Evolutionary conservation across 2,888 invertebrate species (phyloP).

Genomic region (Eumacrocentrus americanus): DNA sequence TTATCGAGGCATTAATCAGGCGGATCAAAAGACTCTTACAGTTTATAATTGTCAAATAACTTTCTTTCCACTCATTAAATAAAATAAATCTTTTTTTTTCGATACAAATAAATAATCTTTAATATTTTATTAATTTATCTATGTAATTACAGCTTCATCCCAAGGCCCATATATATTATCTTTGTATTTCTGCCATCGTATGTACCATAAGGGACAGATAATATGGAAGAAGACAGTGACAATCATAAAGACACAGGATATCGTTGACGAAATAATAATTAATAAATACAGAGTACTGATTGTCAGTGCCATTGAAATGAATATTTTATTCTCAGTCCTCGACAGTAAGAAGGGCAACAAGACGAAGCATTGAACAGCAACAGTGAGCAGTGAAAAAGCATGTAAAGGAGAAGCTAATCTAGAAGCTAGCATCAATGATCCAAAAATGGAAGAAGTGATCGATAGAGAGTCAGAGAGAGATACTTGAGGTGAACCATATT

Average conservation of each 20-base stretch:
- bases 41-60: constrained; percentile 70
- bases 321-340: constrained; percentile 65
- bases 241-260: constrained; percentile 69
- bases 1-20: constrained; percentile 76
- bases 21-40: constrained; percentile 82
- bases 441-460: constrained; percentile 93
- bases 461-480: constrained; percentile 92
- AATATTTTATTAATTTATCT: neutral
- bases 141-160: constrained; percentile 83
- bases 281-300: constrained; percentile 65
- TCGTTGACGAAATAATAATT: constrained; percentile 64
- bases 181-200: constrained; percentile 78
- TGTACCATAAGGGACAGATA: constrained; percentile 78
- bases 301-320: constrained; percentile 65
- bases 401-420: constrained; percentile 83
- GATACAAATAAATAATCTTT: neutral
- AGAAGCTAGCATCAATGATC: constrained; percentile 93
- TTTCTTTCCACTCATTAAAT: constrained; percentile 13
- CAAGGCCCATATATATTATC: constrained; percentile 96
- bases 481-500: constrained; percentile 87
- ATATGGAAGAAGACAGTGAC: constrained; percentile 71
- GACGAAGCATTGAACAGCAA: constrained; percentile 88
- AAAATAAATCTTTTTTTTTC: neutral
- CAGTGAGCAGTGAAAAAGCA: constrained; percentile 88
- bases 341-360: constrained; percentile 82